phyloP scores from a whole-genome alignment of 2,113 vertebrate species.

The Telmatochromis sp. region DNA sequence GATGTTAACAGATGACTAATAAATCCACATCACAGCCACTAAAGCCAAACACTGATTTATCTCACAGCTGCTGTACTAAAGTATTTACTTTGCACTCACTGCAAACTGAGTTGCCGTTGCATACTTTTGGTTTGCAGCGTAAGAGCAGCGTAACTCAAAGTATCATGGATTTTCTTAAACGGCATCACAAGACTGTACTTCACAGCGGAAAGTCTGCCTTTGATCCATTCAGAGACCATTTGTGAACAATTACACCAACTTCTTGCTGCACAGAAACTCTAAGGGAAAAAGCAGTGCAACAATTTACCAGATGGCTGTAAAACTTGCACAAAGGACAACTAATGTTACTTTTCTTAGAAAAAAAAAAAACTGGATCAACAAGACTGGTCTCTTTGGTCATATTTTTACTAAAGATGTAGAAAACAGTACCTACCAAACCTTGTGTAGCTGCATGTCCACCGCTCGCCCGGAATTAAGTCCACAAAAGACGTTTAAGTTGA shows the following conservation, averaged over 20 bases:
- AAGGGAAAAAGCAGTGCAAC: background rate
- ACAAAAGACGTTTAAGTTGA: background rate
- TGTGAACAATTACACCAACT: background rate
- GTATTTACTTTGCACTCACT: background rate
- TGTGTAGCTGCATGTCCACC: background rate
- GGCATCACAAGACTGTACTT: background rate
- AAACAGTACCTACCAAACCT: slow-evolving; percentile 35
- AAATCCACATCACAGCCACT: background rate
- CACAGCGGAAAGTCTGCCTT: background rate
- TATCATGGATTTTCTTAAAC: background rate
- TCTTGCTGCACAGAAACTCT: background rate
- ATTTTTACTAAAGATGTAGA: background rate
- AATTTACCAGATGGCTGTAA: background rate
- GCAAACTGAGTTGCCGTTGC: background rate
- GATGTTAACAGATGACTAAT: background rate
- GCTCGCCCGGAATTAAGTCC: background rate
- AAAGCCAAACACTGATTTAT: background rate
- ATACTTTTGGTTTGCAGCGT: background rate
- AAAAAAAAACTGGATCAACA: background rate
- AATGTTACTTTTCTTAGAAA: background rate
- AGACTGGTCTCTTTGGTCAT: background rate
- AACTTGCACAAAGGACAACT: background rate
- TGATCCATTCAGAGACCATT: background rate
- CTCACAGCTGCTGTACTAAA: background rate
- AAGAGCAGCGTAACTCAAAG: background rate